Conservation (phyloP, 2,888 invertebrate species). For the Alcis repandata region DNA sequence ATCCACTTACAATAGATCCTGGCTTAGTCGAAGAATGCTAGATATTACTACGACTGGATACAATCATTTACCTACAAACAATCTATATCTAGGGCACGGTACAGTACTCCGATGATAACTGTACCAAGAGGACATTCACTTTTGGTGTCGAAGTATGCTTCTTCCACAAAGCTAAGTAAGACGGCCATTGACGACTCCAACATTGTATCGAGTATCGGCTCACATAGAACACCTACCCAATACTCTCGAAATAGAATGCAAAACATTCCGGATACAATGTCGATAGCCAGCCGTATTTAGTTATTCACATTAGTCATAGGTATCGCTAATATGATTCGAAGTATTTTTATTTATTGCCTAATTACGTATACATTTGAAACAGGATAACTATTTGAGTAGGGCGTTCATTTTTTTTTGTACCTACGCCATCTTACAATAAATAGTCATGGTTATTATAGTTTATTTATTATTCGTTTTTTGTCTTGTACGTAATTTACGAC, state of each 20-base stretch:
- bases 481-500: background rate
- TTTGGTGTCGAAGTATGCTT: constrained; percentile 11
- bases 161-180: constrained; percentile 4
- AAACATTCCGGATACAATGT: constrained; percentile 52
- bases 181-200: constrained; percentile 18
- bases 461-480: background rate
- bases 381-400: constrained; percentile 28
- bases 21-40: background rate
- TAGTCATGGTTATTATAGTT: too few species aligned
- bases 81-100: constrained; percentile 13
- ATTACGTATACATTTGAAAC: constrained; percentile 12
- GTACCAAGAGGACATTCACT: constrained; percentile 25
- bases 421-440: constrained; percentile 2
- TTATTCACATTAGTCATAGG: constrained; percentile 55
- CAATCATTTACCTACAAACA: background rate
- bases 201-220: constrained; percentile 14
- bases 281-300: constrained; percentile 49
- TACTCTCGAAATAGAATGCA: constrained; percentile 53
- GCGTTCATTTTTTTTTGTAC: background rate
- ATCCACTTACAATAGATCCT: constrained; percentile 24
- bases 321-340: constrained; percentile 40
- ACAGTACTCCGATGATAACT: constrained; percentile 16
- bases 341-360: constrained; percentile 42
- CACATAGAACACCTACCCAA: constrained; percentile 37
- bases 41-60: background rate